phyloP scores from a whole-genome alignment of 2,888 invertebrate species.

The Bugula neritina region DNA sequence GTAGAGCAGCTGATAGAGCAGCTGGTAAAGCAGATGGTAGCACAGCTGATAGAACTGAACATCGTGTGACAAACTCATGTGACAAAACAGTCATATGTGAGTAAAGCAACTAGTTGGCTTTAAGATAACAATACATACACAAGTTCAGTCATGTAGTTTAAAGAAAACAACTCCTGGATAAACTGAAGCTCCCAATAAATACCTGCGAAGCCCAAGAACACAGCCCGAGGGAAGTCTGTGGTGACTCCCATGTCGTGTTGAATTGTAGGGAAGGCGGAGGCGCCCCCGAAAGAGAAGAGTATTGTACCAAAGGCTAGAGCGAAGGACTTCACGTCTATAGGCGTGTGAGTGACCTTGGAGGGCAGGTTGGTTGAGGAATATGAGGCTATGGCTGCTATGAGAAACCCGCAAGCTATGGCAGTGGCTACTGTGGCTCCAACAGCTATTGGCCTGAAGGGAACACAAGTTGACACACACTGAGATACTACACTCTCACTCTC shows the following conservation, averaged over 20 bases:
- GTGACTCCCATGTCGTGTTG: constrained; percentile 85
- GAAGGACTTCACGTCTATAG: constrained; percentile 56
- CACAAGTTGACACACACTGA: too few species aligned
- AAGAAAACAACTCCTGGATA: too few species aligned
- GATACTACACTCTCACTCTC: too few species aligned
- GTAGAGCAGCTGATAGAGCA: too few species aligned
- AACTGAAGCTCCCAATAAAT: too few species aligned
- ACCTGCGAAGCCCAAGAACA: constrained; percentile 67
- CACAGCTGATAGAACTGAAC: too few species aligned
- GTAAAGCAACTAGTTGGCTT: too few species aligned
- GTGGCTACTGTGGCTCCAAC: constrained; percentile 63
- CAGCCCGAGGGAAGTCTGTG: constrained; percentile 66
- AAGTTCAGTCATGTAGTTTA: too few species aligned
- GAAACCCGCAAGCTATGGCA: constrained; percentile 61
- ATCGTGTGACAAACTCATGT: too few species aligned
- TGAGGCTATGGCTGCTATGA: constrained; percentile 61
- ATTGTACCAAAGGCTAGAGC: constrained; percentile 67
- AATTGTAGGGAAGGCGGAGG: constrained; percentile 73
- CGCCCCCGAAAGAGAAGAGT: constrained; percentile 68
- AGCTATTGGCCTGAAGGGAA: constrained; percentile 60
- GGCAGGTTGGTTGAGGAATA: constrained; percentile 56
- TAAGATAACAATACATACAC: too few species aligned
- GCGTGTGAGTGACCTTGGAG: constrained; percentile 29
- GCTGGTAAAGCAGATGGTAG: too few species aligned
- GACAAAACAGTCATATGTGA: too few species aligned